Percentiles rank a stretch among this genome's conserved stretches.
phyloP scores from a whole-genome alignment of 2,797 vertebrate species.

The Paedocypris micromegethes region DNA sequence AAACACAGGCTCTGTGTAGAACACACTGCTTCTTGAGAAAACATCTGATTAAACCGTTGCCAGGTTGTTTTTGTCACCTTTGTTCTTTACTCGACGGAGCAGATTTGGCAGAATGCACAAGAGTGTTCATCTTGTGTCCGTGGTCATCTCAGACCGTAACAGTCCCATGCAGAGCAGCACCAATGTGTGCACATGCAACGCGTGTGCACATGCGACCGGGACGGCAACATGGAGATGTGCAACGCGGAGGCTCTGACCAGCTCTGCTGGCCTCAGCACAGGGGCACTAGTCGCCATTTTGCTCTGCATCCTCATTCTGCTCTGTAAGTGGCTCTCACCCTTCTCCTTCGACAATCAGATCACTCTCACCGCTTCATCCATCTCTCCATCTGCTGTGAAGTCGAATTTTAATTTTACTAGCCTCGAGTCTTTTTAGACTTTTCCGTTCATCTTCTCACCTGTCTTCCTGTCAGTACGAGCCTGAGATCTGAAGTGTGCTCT shows the following conservation, averaged over 20 bases:
- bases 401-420: constrained; percentile 31
- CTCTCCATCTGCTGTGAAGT: constrained; percentile 27
- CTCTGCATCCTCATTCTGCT: constrained; percentile 90
- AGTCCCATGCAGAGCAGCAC: constrained; percentile 91
- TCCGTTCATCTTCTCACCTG: constrained; percentile 35
- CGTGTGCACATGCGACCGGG: constrained; percentile 85
- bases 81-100: constrained; percentile 77
- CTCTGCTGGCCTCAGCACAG: constrained; percentile 86
- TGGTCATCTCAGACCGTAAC: constrained; percentile 86
- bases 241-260: constrained; percentile 82
- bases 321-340: constrained; percentile 67
- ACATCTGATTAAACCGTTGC: constrained; percentile 11
- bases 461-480: constrained; percentile 38
- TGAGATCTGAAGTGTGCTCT: constrained; percentile 24
- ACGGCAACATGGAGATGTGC: constrained; percentile 87
- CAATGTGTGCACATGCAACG: too few species aligned
- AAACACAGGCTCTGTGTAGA: constrained; percentile 2
- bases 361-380: constrained; percentile 22
- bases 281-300: constrained; percentile 88
- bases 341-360: constrained; percentile 18
- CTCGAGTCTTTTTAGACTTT: constrained; percentile 29
- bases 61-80: constrained; percentile 65
- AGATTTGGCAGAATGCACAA: constrained; percentile 82
- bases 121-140: constrained; percentile 78
- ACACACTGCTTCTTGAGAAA: constrained; percentile 4